These are phyloP conservation scores for Muscicapa comitata DNA, from an alignment of 2,797 vertebrate species.

Conservation along the genomic window DNA sequence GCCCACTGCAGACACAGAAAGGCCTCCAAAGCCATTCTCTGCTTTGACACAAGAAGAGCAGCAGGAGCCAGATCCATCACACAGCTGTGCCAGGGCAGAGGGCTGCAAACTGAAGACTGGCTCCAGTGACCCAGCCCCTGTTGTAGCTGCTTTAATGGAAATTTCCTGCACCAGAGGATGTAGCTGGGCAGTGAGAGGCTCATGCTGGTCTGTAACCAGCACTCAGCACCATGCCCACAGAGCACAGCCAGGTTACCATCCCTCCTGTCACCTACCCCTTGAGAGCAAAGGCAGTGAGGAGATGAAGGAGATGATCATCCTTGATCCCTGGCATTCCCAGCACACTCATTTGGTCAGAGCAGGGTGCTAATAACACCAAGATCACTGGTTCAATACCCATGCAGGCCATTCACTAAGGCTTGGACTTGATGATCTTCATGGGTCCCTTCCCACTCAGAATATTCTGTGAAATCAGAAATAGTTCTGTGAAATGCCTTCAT, in stretches of 20 bases:
- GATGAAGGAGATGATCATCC: not conserved
- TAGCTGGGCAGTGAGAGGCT: not conserved
- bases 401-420: not conserved
- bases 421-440: not conserved
- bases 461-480: not conserved
- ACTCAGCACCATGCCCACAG: fast-evolving
- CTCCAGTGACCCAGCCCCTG: not conserved
- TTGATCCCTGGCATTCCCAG: not conserved
- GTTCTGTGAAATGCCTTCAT: not conserved
- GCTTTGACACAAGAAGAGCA: not conserved
- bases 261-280: not conserved
- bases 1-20: not conserved
- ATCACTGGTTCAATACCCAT: not conserved
- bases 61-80: not conserved
- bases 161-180: not conserved
- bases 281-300: not conserved
- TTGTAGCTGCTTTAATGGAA: not conserved
- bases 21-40: not conserved
- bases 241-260: fast-evolving
- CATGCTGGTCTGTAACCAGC: not conserved
- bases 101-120: not conserved
- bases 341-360: not conserved
- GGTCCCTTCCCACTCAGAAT: not conserved
- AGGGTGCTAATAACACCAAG: not conserved
- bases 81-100: not conserved